These are phyloP conservation scores for Homalodisca vitripennis DNA, from an alignment of 1,140 invertebrate species.

Conservation along the genomic window DNA sequence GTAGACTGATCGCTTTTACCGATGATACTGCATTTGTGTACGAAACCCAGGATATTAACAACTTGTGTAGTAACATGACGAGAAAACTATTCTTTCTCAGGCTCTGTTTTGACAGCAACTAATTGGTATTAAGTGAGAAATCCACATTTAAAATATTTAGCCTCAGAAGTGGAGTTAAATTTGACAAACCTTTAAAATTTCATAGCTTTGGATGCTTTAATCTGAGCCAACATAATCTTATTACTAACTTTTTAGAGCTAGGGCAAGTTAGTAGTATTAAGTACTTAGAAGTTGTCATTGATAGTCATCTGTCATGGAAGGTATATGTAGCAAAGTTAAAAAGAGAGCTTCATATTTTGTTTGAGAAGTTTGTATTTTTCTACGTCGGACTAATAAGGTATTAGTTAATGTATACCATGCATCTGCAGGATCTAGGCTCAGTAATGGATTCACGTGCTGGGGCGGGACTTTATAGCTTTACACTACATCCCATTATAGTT, in stretches of 20 bases:
- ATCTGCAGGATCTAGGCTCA: background rate
- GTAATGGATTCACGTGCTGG: background rate
- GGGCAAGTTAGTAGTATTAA: background rate
- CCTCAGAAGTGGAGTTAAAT: background rate
- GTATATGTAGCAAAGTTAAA: background rate
- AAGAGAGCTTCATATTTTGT: background rate
- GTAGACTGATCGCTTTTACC: background rate
- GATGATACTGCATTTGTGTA: constrained; percentile 2
- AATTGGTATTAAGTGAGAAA: background rate
- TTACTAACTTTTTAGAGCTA: background rate
- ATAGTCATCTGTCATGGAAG: background rate
- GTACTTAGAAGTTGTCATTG: background rate
- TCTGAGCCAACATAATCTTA: background rate
- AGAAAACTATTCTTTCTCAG: background rate
- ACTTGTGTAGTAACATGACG: background rate
- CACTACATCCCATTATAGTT: background rate
- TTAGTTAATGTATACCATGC: background rate
- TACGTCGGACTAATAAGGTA: background rate
- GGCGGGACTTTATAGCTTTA: background rate
- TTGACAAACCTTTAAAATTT: background rate
- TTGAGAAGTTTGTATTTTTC: background rate
- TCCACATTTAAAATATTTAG: background rate
- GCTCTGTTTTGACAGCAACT: background rate
- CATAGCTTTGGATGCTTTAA: background rate
- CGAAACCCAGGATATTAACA: background rate